A percentile compares a stretch with the other conserved stretches of the same genome.
Conservation (phyloP, 53 echinoderm and acorn worm species). For the Holothuria scabra region DNA sequence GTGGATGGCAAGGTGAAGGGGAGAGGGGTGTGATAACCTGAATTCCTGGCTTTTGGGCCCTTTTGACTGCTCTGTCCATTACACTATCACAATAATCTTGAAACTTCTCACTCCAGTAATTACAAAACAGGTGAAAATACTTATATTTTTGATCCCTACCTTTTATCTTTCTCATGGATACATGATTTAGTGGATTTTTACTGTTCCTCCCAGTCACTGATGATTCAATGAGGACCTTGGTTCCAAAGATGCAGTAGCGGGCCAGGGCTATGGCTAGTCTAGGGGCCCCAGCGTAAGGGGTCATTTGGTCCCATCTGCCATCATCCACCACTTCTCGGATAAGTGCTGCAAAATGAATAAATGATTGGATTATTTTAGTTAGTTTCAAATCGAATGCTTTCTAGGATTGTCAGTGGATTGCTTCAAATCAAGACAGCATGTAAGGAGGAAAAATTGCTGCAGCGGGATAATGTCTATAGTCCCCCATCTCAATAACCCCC, state of each 20-base stretch:
- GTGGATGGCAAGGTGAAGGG: no score
- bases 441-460: no score
- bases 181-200: conserved; percentile 71
- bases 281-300: conserved; percentile 77
- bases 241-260: conserved; percentile 85
- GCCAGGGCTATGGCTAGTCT: conserved; percentile 79
- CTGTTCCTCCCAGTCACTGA: conserved; percentile 74
- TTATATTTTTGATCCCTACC: conserved; percentile 34
- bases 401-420: background rate
- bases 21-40: no score
- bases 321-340: conserved; percentile 68
- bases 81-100: background rate
- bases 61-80: background rate
- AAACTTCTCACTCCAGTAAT: background rate
- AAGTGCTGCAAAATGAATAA: conserved; percentile 45
- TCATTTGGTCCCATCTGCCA: conserved; percentile 69
- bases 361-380: background rate
- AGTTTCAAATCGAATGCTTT: background rate
- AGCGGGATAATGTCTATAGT: no score
- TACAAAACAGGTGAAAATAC: background rate
- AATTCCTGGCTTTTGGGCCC: no score
- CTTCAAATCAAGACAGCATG: no score
- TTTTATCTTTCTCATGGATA: conserved; percentile 84
- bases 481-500: no score
- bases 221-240: conserved; percentile 67